These are phyloP conservation scores for Cylindroiulus punctatus DNA, from an alignment of 2,888 invertebrate genomes.

Conservation along the genomic window DNA sequence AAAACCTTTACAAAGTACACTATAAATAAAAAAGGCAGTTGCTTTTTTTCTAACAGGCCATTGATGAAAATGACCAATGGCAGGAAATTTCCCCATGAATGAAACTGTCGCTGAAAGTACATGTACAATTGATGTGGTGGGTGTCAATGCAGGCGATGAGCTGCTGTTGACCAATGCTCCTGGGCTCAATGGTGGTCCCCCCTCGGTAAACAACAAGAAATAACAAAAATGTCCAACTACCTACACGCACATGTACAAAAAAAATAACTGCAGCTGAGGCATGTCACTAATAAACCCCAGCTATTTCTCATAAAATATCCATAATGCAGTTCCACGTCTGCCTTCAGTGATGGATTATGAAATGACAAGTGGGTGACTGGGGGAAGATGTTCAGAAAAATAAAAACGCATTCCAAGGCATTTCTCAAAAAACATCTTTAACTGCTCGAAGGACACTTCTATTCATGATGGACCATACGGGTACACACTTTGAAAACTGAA, in stretches of 20 bases:
- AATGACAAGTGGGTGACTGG: background rate
- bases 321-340: background rate
- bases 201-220: slow-evolving; percentile 19
- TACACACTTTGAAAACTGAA: background rate
- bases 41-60: slow-evolving; percentile 30
- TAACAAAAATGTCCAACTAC: slow-evolving; percentile 45
- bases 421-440: slow-evolving; percentile 6
- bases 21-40: slow-evolving; percentile 54
- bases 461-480: background rate
- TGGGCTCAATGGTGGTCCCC: background rate
- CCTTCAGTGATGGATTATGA: slow-evolving; percentile 45
- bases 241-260: slow-evolving; percentile 37
- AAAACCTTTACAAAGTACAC: slow-evolving; percentile 55
- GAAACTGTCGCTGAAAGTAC: slow-evolving; percentile 16
- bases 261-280: slow-evolving; percentile 11
- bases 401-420: slow-evolving; percentile 6
- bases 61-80: slow-evolving; percentile 22
- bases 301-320: slow-evolving; percentile 47
- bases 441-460: slow-evolving; percentile 26
- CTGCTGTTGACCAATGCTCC: slow-evolving; percentile 6
- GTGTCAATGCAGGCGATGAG: background rate
- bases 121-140: background rate
- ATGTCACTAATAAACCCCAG: slow-evolving; percentile 19
- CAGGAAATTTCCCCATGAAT: slow-evolving; percentile 48
- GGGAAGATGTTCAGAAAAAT: background rate